phyloP scores from a whole-genome alignment of 2,113 vertebrate genomes.

The Tupaia chinensis region DNA sequence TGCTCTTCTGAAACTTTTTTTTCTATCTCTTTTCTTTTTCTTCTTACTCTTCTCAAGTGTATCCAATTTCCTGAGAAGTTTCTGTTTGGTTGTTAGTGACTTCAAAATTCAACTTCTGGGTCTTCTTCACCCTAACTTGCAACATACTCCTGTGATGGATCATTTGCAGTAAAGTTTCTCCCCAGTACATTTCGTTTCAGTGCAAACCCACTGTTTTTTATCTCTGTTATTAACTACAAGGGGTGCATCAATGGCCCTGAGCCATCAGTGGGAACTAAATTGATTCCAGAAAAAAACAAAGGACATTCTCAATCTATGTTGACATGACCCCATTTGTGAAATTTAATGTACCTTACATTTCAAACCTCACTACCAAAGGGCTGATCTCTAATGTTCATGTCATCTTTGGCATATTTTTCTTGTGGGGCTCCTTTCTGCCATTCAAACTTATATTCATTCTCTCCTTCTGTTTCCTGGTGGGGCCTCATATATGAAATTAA shows the following conservation, averaged over 20 bases:
- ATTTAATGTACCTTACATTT: too few species aligned
- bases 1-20: constrained; percentile 92
- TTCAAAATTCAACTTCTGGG: constrained; percentile 99
- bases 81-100: constrained; percentile 96
- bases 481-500: too few species aligned
- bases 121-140: constrained; percentile 97
- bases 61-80: constrained; percentile 98
- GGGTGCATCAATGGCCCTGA: constrained; percentile 99
- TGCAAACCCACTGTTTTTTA: constrained; percentile 99
- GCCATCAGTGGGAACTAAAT: too few species aligned
- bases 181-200: constrained; percentile 99
- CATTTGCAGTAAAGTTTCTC: constrained; percentile 96
- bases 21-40: constrained; percentile 90
- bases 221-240: constrained; percentile 99
- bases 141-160: constrained; percentile 97
- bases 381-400: too few species aligned
- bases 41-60: constrained; percentile 95
- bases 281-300: constrained; percentile 96
- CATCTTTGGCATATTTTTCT: too few species aligned
- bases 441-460: too few species aligned
- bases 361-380: too few species aligned
- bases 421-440: too few species aligned
- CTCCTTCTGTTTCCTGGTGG: too few species aligned
- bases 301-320: constrained; percentile 61
- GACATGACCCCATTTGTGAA: too few species aligned